phyloP scores from a whole-genome alignment of 2,888 invertebrate species.

The Arctia plantaginis region DNA sequence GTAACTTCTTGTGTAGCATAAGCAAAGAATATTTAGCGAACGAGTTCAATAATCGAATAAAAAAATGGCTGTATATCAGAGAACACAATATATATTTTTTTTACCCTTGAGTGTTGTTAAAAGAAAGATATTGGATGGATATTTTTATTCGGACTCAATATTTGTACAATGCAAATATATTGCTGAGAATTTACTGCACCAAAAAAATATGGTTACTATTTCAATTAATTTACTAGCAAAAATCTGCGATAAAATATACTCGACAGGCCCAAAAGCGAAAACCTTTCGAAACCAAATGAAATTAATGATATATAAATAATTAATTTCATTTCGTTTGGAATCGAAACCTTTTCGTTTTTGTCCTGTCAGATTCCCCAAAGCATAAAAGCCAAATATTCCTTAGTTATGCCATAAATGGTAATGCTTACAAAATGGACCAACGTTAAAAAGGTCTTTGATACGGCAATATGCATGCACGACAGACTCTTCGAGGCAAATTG shows the following conservation, averaged over 20 bases:
- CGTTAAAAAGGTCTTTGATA: constrained; percentile 61
- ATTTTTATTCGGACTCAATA: too few relatives aligned
- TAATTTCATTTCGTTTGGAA: too few relatives aligned
- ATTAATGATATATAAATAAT: not conserved
- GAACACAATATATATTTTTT: too few relatives aligned
- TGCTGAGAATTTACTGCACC: too few relatives aligned
- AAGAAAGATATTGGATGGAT: too few relatives aligned
- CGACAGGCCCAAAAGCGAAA: not conserved
- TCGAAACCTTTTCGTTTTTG: too few relatives aligned
- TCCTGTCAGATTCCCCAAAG: not conserved
- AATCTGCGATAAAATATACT: not conserved
- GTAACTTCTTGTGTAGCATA: constrained; percentile 31
- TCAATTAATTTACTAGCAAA: not conserved
- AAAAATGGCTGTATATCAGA: too few relatives aligned
- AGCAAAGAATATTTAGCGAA: constrained; percentile 12
- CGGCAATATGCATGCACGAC: constrained; percentile 71
- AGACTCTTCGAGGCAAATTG: constrained; percentile 67
- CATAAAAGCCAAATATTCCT: not conserved
- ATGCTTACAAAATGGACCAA: constrained; percentile 28
- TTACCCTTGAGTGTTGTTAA: not conserved
- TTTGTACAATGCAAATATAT: too few relatives aligned
- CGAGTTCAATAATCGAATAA: not conserved
- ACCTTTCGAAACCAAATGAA: not conserved
- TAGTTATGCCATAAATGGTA: not conserved
- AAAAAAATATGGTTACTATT: not conserved